Base-by-base conservation (phyloP, 2,113 vertebrate species). In the Onychostoma macrolepis region DNA sequence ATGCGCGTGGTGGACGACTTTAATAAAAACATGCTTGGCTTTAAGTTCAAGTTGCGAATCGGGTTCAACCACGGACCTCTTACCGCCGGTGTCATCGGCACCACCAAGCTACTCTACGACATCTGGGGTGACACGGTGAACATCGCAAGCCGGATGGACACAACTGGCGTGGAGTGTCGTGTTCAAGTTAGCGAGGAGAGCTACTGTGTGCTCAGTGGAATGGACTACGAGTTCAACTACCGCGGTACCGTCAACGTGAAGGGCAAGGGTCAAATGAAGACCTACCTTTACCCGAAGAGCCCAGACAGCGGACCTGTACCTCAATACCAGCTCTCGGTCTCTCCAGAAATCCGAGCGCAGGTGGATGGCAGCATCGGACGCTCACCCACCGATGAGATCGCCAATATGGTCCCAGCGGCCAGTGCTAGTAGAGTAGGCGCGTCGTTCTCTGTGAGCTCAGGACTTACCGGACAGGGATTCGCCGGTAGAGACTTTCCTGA, bases 41-140 rank as follows among this genome's bases (percentile, higher is more conserved):
- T 99, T 83, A 97, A 98, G 83, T 99, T 99, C 56, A 98, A 98
- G 75, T 96, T 99, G 15, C 94, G 98, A 21, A 96, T 99, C 4
- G 98, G 98, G 90, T 99, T 97, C 82, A 99, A 99, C 93, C 97
- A 99, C 0, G 98, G 98, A 2, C 97, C 98, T 0, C 95, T 99
- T 84, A 99, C 98, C 0, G 98, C 98, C 0, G 98, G 98, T 2
- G 98, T 99, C 85, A 99, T 99, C 0, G 98, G 98, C 92, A 99
- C 98, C 90, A 99, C 98, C 85, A 99, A 99, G 93, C 92, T 99
- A 87, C 89, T 99, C 10, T 99, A 99, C 0, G 98, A 99, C 93
- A 99, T 99, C 72, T 99, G 98, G 98, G 98, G 98, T 0, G 98
- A 99, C 95, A 99, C 98, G 0, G 98, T 99, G 88, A 99, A 99